These are phyloP conservation scores for Eupeodes luniger DNA, from an alignment of 2,888 invertebrate species.

Conservation along the genomic window DNA sequence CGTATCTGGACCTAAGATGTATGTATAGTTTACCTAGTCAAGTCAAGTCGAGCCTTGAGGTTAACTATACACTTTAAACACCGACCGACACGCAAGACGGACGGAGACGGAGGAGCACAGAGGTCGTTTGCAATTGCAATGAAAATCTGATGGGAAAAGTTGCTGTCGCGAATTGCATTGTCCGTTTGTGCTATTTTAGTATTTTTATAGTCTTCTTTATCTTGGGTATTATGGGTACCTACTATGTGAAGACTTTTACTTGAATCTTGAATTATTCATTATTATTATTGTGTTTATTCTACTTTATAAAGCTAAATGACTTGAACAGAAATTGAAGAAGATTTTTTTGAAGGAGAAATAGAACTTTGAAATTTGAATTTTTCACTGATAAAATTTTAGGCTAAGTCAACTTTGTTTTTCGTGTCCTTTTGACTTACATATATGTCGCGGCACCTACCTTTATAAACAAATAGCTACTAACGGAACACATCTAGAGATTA, in stretches of 20 bases:
- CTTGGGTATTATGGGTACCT: not conserved
- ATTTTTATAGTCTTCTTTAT: not conserved
- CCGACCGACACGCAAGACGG: no score
- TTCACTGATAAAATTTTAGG: not conserved
- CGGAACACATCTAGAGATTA: no score
- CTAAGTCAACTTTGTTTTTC: not conserved
- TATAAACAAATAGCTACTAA: no score
- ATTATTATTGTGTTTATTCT: constrained; percentile 47
- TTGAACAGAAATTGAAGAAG: not conserved
- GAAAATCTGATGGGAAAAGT: constrained; percentile 28
- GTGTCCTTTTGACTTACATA: not conserved
- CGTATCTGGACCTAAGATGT: constrained; percentile 50
- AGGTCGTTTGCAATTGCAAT: constrained; percentile 54
- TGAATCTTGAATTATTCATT: constrained; percentile 67
- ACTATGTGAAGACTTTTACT: not conserved
- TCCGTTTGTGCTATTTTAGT: constrained; percentile 15
- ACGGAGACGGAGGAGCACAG: constrained; percentile 9
- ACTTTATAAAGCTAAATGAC: constrained; percentile 29
- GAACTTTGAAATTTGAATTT: not conserved
- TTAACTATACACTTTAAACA: not conserved
- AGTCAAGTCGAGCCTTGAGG: constrained; percentile 5
- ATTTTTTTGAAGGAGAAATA: not conserved
- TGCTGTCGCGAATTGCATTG: constrained; percentile 65
- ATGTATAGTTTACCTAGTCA: not conserved
- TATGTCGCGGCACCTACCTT: no score